Base-by-base conservation (phyloP, 2,113 vertebrate species). In the Octodon degus region DNA sequence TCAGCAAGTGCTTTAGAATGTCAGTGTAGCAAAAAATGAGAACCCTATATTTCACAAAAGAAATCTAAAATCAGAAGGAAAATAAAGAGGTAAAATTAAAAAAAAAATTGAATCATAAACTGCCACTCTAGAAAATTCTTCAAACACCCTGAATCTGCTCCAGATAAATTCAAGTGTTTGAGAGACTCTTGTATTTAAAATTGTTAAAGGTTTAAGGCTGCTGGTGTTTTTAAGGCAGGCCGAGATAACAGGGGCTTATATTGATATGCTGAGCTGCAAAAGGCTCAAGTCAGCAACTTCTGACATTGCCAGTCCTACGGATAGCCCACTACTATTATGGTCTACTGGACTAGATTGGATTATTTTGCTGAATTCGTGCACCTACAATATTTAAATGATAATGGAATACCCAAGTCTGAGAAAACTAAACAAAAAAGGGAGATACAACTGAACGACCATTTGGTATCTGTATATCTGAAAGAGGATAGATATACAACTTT, bases 161-260 rank as follows among this genome's bases (percentile, higher is more conserved):
- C 20, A 37, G n/a, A 25, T 24, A 74, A 37, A 74, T 43, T 43
- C 37, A 43, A 74, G 6, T 12, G 13, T 7, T 1, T 5, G n/a
- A 5, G 50, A 11, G 1, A 5, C 4, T 43, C 40, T 13, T 27
- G 12, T 3, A 0, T 2, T 37, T 76, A 16, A 14, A 37, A 5
- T 2, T 50, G 50, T 37, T 4, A 34, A n/a, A 85, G 53, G 9
- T 74, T 2, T 24, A 65, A 81, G 27, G 27, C 40, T 68, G 13
- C 34, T 8, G 0, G 0, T 88, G 37, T 47, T 11, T 5, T 43
- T 24, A 74, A 40, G 20, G 37, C 37, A 5, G 37, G 4, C 9
- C 0, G 1, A 40, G 37, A 74, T 24, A 43, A 43, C 43, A 43
- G 43, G 43, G 43, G 43, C 43, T 43, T 43, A 43, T 43, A 43